A percentile compares a stretch with the other conserved stretches of the same genome.
Evolutionary conservation across 1,140 invertebrate species (phyloP).

Genomic region (Rhopalosiphum maidis): DNA sequence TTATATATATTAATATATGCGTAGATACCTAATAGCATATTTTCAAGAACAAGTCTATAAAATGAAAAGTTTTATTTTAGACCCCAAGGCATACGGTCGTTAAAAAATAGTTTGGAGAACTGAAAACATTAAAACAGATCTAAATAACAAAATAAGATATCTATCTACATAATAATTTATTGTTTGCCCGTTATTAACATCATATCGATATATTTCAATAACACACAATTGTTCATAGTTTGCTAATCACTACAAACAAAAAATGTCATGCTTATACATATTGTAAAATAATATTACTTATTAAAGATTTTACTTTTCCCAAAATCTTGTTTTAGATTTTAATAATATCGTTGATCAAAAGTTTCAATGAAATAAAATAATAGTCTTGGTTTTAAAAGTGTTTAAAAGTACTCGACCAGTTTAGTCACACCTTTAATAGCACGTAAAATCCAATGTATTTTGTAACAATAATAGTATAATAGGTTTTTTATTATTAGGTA

Average conservation of each 20-base stretch:
- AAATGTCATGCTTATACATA: not conserved
- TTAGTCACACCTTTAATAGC: not conserved
- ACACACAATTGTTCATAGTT: not conserved
- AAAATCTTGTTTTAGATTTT: not conserved
- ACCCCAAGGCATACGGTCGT: not conserved
- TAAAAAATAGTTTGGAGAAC: conserved; percentile 36
- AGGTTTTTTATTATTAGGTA: not conserved
- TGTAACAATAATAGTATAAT: not conserved
- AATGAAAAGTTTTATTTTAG: conserved; percentile 22
- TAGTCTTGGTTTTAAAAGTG: not conserved
- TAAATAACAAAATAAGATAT: not conserved
- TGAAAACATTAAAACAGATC: not conserved
- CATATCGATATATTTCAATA: not conserved
- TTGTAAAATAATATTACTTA: not conserved
- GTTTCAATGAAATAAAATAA: not conserved
- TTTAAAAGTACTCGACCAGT: not conserved
- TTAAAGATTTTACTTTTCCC: too few species aligned
- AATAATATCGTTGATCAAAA: not conserved
- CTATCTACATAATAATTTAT: not conserved
- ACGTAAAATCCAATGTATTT: not conserved
- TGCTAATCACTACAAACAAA: not conserved
- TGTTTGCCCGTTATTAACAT: not conserved
- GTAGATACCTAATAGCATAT: not conserved
- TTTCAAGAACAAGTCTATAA: conserved; percentile 12
- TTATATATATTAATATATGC: not conserved